A percentile compares a stretch with the other conserved stretches of the same genome.
phyloP scores from a whole-genome alignment of 2,888 invertebrate genomes.

The Chironomus riparius region DNA sequence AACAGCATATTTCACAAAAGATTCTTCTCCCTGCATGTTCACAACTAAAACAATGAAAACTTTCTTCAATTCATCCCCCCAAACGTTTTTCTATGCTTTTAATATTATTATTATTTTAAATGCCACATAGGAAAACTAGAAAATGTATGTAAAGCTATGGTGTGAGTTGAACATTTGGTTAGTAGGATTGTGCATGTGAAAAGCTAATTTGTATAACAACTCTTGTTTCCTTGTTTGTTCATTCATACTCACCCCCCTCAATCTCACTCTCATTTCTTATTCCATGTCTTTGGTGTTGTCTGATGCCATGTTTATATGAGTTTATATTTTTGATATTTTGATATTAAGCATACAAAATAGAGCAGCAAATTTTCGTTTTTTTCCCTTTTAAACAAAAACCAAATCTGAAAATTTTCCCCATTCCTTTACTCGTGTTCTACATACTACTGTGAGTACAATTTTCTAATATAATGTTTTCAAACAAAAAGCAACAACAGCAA shows the following conservation, averaged over 20 bases:
- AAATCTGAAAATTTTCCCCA: neutral
- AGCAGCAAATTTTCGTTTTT: no score
- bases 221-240: slow-evolving; percentile 26
- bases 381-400: neutral
- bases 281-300: neutral
- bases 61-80: neutral
- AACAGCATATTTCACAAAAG: slow-evolving; percentile 23
- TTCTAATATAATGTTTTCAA: neutral
- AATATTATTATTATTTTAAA: no score
- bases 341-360: no score
- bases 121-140: neutral
- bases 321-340: no score
- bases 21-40: neutral
- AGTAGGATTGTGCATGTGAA: slow-evolving; percentile 20
- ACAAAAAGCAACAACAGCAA: neutral
- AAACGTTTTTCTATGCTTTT: no score
- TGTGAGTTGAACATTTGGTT: neutral
- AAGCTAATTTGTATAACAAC: slow-evolving; percentile 25
- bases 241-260: neutral
- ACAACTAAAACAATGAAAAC: neutral
- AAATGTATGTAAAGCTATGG: neutral
- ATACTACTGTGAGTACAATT: neutral
- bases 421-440: neutral
- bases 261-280: no score
- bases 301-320: neutral